Evolutionary conservation across 1,140 invertebrate genomes (phyloP), one percentile per base, ranked within the genome.

Genomic region (Papilio aristodemus): DNA sequence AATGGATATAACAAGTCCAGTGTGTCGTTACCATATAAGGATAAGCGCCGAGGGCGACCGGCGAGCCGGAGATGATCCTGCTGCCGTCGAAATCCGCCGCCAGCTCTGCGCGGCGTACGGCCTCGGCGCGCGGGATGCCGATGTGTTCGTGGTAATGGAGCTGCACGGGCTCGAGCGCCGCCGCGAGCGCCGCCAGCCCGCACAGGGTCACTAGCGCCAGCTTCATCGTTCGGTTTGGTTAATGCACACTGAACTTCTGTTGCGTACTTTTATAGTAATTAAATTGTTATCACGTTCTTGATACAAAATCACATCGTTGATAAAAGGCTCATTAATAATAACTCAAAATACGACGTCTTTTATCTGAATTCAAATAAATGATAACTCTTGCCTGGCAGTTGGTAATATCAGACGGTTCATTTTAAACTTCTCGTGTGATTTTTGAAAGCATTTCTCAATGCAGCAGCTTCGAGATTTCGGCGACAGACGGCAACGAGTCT

Each of bases 11-110:
- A 7, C 6, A 14, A 17, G 7, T 0, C 14, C 1, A 9, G 6
- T 7, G 8, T 8, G 14, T 46, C 4, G n/a, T 7, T n/a, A 63
- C 60, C 14, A 27, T 22, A 19, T 41, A 37, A 22, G 60, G 60
- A 17, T 63, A 63, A 4, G 37, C 19, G 7, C 63, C 63, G 22
- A 66, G 41, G 1, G 41, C 32, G 8, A 41, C 63, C 36, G 25
- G 41, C 4, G 63, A 66, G 13, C 81, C 81, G 1, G 79, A 74
- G 13, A 76, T 72, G 62, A 83, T 82, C 60, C 81, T 77, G 59
- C 64, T 54, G 27, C 78, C 78, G 25, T 79, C 78, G 27, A 81
- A 77, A 37, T 77, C 76, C 0, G 66, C 59, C 3, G 81, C 76
- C 13, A 70, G 71, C 22, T 76, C 75, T 10, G 70, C 67, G 5